Evolutionary conservation across 1,140 invertebrate genomes (phyloP).

Genomic region (Pogonomyrmex californicus): DNA sequence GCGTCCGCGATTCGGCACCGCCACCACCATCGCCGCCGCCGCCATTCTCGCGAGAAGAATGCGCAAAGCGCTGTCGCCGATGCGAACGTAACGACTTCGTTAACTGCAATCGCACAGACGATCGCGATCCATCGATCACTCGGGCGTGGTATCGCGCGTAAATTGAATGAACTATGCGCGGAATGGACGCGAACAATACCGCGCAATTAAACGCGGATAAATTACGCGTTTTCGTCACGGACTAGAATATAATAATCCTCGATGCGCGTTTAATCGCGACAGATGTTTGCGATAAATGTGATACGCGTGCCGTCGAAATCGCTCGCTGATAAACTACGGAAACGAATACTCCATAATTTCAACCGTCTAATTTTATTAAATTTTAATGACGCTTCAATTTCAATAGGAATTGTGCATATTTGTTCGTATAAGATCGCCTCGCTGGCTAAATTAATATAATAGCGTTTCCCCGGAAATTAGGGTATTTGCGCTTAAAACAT

Average conservation of each 20-base stretch:
- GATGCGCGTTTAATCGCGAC: conserved; percentile 50
- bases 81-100: conserved; percentile 58
- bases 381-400: neutral
- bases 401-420: neutral
- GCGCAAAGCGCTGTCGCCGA: conserved; percentile 48
- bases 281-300: conserved; percentile 59
- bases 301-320: conserved; percentile 24
- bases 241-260: conserved; percentile 55
- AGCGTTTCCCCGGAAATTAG: neutral
- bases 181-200: conserved; percentile 52
- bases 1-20: neutral
- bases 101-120: conserved; percentile 60
- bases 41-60: conserved; percentile 47
- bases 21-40: neutral
- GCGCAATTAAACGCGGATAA: conserved; percentile 61
- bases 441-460: neutral
- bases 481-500: neutral
- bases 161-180: conserved; percentile 62
- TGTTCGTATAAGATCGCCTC: neutral
- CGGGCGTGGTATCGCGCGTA: conserved; percentile 48
- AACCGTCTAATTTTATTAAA: conserved; percentile 1
- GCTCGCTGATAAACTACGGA: conserved; percentile 29
- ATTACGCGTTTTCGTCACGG: conserved; percentile 56
- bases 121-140: conserved; percentile 64
- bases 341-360: neutral